Percentiles rank a stretch among this genome's conserved stretches.
Evolutionary conservation across 2,797 vertebrate genomes (phyloP).

Genomic region (Gadopsis marmoratus): DNA sequence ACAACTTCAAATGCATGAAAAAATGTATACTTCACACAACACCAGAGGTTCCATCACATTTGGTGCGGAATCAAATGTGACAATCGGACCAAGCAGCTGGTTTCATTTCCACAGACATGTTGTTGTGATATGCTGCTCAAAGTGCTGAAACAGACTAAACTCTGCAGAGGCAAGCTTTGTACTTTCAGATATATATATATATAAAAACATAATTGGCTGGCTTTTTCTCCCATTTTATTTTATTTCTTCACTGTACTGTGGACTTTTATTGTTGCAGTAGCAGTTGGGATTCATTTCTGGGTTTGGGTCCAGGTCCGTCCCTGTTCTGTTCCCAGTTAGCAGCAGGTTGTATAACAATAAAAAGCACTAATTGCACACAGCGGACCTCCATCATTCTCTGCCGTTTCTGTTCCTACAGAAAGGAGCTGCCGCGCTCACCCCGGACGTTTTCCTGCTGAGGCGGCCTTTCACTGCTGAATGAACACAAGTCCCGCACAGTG

Average conservation of each 20-base stretch:
- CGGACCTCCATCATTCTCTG: constrained; percentile 41
- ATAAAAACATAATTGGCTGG: background rate
- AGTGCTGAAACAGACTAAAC: constrained; percentile 24
- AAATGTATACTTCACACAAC: constrained; percentile 9
- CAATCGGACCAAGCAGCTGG: constrained; percentile 25
- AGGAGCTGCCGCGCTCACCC: constrained; percentile 1
- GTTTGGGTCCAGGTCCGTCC: constrained; percentile 7
- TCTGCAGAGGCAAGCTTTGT: constrained; percentile 25
- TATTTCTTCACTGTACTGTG: background rate
- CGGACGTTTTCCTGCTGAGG: constrained; percentile 59
- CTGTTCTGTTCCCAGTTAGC: constrained; percentile 36
- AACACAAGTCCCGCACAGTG: constrained; percentile 30
- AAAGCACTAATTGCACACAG: constrained; percentile 62
- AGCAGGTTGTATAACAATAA: constrained; percentile 45
- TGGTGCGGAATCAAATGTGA: constrained; percentile 14
- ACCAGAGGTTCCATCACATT: constrained; percentile 18
- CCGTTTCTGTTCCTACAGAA: constrained; percentile 30
- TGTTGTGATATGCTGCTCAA: constrained; percentile 22
- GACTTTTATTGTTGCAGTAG: background rate
- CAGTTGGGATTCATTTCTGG: background rate
- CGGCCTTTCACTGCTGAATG: constrained; percentile 61
- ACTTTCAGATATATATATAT: background rate
- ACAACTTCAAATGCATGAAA: background rate
- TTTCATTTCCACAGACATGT: constrained; percentile 21
- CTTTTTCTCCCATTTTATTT: background rate